These are phyloP conservation scores for Nephrotoma flavescens DNA, from an alignment of 2,888 invertebrate genomes.

Conservation along the genomic window DNA sequence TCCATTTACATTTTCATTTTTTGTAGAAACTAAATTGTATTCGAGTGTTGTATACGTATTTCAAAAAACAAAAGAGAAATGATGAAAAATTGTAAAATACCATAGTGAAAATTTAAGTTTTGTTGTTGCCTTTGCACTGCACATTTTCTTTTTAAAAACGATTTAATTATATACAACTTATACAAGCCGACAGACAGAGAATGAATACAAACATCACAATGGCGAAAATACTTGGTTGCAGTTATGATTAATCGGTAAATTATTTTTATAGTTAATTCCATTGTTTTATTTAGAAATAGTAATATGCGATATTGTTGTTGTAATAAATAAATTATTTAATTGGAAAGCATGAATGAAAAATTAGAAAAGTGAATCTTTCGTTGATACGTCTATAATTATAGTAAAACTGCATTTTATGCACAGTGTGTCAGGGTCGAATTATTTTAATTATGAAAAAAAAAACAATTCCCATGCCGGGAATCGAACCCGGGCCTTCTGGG, in stretches of 20 bases:
- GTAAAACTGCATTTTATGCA: too few relatives aligned
- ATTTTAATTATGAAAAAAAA: not conserved
- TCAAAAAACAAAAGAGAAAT: not conserved
- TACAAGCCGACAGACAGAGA: not conserved
- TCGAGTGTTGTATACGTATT: not conserved
- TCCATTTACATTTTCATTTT: not conserved
- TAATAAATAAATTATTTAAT: not conserved
- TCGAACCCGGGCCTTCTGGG: constrained; percentile 4
- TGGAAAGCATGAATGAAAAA: not conserved
- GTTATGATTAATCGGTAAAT: not conserved
- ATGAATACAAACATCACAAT: not conserved
- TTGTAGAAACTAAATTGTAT: not conserved
- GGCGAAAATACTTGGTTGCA: not conserved
- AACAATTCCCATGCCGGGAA: not conserved
- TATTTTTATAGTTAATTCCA: not conserved
- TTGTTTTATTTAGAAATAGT: not conserved
- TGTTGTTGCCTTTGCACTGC: not conserved
- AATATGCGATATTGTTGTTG: not conserved
- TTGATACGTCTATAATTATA: not conserved
- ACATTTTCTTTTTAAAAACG: not conserved
- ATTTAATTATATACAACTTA: not conserved
- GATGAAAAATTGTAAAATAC: not conserved
- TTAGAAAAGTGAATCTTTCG: not conserved
- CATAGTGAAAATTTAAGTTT: not conserved
- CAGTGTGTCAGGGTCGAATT: not conserved